A percentile compares a stretch with the other conserved stretches of the same genome.
phyloP scores from a whole-genome alignment of 2,797 vertebrate genomes.

The Pseudocheirus occidentalis region DNA sequence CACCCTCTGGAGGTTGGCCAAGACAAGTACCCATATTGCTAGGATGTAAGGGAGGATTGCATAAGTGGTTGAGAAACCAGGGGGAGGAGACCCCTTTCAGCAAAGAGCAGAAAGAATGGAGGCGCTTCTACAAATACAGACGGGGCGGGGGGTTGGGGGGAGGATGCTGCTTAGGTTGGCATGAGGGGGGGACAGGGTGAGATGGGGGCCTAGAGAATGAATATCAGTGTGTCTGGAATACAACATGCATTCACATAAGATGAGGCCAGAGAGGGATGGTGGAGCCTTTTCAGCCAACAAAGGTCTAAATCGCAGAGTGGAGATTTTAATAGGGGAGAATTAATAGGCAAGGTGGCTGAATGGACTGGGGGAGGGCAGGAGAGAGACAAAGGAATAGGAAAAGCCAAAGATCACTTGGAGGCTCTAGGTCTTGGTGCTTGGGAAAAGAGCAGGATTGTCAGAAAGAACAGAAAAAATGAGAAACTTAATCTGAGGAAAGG shows the following conservation, averaged over 20 bases:
- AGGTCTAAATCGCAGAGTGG: neutral
- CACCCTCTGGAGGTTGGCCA: neutral
- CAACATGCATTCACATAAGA: neutral
- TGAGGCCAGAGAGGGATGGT: neutral
- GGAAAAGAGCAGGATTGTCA: neutral
- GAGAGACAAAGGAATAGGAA: neutral
- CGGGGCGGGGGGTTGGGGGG: neutral
- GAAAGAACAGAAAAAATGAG: neutral
- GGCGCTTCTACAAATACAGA: neutral
- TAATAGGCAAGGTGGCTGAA: neutral
- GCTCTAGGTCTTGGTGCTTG: neutral
- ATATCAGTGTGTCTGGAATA: neutral
- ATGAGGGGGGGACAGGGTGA: neutral
- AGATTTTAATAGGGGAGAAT: neutral
- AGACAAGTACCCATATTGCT: neutral
- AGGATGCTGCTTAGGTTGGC: neutral
- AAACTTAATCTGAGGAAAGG: neutral
- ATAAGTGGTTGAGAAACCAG: neutral
- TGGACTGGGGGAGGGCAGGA: neutral
- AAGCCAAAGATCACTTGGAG: neutral
- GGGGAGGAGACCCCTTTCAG: neutral
- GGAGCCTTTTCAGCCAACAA: no score
- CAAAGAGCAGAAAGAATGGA: neutral
- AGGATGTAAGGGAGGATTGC: neutral
- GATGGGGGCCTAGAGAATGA: neutral